A percentile compares a stretch with the other conserved stretches of the same genome.
Conservation (phyloP, 1,140 invertebrate genomes). For the Zaprionus nigranus region DNA sequence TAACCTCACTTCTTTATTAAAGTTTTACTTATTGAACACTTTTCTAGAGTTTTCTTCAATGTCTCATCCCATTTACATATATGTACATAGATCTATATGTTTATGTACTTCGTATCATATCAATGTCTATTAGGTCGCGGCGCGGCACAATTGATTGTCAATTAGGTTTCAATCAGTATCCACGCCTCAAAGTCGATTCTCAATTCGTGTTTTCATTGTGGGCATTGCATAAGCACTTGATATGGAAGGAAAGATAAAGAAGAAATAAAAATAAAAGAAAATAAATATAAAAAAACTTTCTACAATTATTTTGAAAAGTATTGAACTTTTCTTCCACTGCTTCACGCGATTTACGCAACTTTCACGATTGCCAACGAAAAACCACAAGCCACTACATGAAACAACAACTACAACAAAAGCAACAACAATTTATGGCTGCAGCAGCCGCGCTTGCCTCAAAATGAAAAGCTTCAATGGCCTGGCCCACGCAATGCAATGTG, state of each 20-base stretch:
- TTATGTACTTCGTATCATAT: constrained; percentile 18
- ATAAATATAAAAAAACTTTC: constrained; percentile 67
- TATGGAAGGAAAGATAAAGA: constrained; percentile 25
- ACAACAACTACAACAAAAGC: constrained; percentile 40
- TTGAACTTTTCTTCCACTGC: constrained; percentile 79
- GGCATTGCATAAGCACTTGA: constrained; percentile 65
- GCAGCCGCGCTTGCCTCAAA: constrained; percentile 59
- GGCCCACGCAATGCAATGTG: constrained; percentile 67
- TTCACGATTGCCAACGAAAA: constrained; percentile 69
- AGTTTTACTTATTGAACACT: background rate
- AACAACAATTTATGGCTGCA: constrained; percentile 74
- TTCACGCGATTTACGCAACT: constrained; percentile 83
- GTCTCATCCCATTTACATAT: constrained; percentile 17
- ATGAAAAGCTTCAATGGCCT: constrained; percentile 61
- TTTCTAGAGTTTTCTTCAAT: background rate
- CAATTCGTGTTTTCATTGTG: constrained; percentile 21
- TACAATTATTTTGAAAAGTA: constrained; percentile 80
- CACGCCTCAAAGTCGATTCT: constrained; percentile 49
- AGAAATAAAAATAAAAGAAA: constrained; percentile 32
- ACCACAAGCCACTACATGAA: constrained; percentile 42
- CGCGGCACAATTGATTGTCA: constrained; percentile 54
- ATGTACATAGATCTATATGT: background rate
- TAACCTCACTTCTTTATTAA: background rate
- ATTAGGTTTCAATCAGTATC: constrained; percentile 65
- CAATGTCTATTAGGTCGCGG: constrained; percentile 32